Conservation (phyloP, 2,113 vertebrate genomes). For the Camelus bactrianus region DNA sequence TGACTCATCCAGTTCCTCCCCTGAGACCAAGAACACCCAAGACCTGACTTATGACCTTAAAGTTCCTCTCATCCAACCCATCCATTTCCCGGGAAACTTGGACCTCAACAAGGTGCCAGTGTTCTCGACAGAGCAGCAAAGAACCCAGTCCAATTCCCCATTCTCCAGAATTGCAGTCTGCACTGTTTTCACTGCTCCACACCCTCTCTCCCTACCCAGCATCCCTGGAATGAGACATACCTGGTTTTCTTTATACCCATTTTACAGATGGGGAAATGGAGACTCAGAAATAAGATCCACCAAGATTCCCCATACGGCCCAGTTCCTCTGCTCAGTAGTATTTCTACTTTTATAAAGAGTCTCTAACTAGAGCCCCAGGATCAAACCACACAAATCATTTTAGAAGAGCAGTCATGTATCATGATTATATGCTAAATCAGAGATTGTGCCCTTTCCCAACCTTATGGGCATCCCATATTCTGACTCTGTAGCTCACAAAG, state of each 20-base stretch:
- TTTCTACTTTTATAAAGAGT: not conserved
- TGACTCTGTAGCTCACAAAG: not conserved
- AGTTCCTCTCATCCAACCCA: not conserved
- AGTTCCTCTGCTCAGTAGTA: not conserved
- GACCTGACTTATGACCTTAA: not conserved
- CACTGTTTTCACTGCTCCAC: accelerated
- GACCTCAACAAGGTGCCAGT: not conserved
- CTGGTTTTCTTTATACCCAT: not conserved
- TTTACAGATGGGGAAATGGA: not conserved
- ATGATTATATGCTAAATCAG: not conserved
- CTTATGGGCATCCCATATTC: not conserved
- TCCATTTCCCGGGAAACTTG: not conserved
- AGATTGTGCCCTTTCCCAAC: not conserved
- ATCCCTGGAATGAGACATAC: not conserved
- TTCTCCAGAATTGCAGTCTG: not conserved
- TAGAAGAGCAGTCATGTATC: not conserved
- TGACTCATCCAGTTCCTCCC: not conserved
- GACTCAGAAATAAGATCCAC: not conserved
- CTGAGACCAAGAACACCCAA: not conserved
- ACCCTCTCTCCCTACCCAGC: not conserved
- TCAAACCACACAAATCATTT: not conserved
- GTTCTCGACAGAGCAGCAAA: not conserved
- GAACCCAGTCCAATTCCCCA: too few relatives aligned
- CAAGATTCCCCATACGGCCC: not conserved
- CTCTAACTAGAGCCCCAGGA: not conserved